Evolutionary conservation across 2,888 invertebrate species (phyloP), one percentile per base, ranked within the genome.

Genomic region (Hanleya hanleyi): DNA sequence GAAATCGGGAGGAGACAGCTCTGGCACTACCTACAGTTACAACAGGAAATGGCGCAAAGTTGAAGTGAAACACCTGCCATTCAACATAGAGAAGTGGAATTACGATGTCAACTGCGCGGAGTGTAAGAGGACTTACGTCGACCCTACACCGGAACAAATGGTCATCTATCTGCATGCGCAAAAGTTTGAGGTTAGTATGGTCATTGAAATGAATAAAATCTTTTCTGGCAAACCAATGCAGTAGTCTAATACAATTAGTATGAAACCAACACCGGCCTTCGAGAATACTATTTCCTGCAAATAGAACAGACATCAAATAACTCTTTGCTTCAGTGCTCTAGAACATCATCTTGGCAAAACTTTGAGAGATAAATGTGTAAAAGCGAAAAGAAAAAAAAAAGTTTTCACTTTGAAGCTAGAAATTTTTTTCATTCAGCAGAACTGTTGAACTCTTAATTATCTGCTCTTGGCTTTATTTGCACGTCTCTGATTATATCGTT

Each of bases 121-220:
- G 91, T 98, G 98, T 91, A 96, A 96, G 91, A 95, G 96, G 73
- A 93, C 95, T 75, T 97, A 96, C 92, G 93, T 96, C 79, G 98
- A 98, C 91, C 98, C 98, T 0, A 94, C 95, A 78, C 96, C 96
- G 0, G 94, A 95, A 81, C 97, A 97, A 91, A 93, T 98, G 75
- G 95, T 97, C 82, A 97, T 98, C 96, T 98, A 96, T 91, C 93
- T 98, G 61, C 98, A 98, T 91, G 98, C 98, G 37, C 84, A 89
- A 1, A 79, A 69, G 70, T 86, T 84, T 64, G 80, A 84, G 82
- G 84, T 84, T 57, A 71, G 70, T 69, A 5, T 12, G 18, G 18
- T 9, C 41, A 41, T 41, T 41, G 18, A 12, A 41, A 41, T 18
- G n/a, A n/a, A n/a, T n/a, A n/a, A n/a, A n/a, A n/a, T n/a, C n/a